Evolutionary conservation across 2,888 invertebrate species (phyloP).

Genomic region (Eristalis pertinax): DNA sequence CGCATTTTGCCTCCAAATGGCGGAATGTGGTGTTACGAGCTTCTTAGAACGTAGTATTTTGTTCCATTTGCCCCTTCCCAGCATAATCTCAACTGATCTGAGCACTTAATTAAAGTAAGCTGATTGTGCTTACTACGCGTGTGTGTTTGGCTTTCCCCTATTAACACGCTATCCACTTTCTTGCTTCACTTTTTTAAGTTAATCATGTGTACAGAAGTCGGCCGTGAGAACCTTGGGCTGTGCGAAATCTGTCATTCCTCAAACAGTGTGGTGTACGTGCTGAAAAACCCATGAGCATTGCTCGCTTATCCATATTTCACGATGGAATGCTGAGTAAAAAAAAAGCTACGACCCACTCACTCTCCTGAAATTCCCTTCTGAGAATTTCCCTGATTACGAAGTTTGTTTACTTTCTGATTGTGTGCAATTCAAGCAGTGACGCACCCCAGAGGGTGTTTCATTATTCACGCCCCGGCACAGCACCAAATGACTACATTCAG

Average conservation of each 20-base stretch:
- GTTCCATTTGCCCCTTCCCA: too few relatives aligned
- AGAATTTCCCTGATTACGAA: slow-evolving; percentile 13
- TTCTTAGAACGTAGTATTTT: too few relatives aligned
- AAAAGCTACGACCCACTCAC: neutral
- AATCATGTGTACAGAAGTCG: too few relatives aligned
- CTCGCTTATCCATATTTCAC: neutral
- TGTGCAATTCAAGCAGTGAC: slow-evolving; percentile 7
- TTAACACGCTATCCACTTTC: too few relatives aligned
- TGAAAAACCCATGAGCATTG: neutral
- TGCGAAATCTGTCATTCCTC: neutral
- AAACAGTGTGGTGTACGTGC: neutral
- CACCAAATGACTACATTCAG: neutral
- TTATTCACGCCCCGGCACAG: neutral
- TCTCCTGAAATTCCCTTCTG: neutral
- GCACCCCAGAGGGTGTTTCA: neutral
- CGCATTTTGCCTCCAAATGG: too few relatives aligned
- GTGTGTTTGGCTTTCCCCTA: too few relatives aligned
- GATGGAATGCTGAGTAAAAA: neutral
- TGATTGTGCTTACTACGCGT: too few relatives aligned
- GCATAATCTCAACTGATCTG: too few relatives aligned
- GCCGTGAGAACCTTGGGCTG: too few relatives aligned
- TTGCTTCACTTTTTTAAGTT: too few relatives aligned
- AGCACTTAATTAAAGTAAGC: too few relatives aligned
- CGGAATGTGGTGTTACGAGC: too few relatives aligned
- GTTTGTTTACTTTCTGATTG: slow-evolving; percentile 37